Conservation (phyloP, 2,888 invertebrate species). For the Pseudanteris insignis region DNA sequence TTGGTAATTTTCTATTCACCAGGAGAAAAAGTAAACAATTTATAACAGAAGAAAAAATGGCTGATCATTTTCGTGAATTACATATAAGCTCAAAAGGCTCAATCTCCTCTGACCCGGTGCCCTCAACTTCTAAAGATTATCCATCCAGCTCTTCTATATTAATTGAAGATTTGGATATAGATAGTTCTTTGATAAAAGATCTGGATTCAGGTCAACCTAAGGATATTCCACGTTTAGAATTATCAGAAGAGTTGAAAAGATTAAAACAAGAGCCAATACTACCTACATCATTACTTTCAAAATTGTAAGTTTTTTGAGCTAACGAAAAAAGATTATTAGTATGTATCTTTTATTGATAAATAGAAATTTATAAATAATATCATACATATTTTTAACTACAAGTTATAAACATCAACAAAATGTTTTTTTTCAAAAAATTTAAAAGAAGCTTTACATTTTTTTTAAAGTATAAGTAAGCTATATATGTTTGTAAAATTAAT, state of each 20-base stretch:
- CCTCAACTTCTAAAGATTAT: conserved; percentile 51
- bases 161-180: conserved; percentile 46
- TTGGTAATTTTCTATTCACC: conserved; percentile 1
- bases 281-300: conserved; percentile 73
- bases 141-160: conserved; percentile 2
- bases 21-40: conserved; percentile 72
- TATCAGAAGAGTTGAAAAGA: conserved; percentile 79
- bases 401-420: too few species aligned
- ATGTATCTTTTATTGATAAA: too few species aligned
- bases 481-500: too few species aligned
- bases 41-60: conserved; percentile 86
- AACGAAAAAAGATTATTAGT: too few species aligned
- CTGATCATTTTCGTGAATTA: conserved; percentile 79
- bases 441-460: too few species aligned
- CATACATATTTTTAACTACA: too few species aligned
- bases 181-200: conserved; percentile 43
- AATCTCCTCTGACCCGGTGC: conserved; percentile 29
- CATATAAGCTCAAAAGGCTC: conserved; percentile 71
- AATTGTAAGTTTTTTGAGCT: conserved; percentile 59
- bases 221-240: conserved; percentile 66
- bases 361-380: too few species aligned
- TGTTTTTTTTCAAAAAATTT: too few species aligned
- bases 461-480: too few species aligned
- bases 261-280: conserved; percentile 74
- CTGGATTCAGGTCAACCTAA: conserved; percentile 48